Base-by-base conservation (phyloP, 2,888 invertebrate species). In the Chaitophorus viminalis region DNA sequence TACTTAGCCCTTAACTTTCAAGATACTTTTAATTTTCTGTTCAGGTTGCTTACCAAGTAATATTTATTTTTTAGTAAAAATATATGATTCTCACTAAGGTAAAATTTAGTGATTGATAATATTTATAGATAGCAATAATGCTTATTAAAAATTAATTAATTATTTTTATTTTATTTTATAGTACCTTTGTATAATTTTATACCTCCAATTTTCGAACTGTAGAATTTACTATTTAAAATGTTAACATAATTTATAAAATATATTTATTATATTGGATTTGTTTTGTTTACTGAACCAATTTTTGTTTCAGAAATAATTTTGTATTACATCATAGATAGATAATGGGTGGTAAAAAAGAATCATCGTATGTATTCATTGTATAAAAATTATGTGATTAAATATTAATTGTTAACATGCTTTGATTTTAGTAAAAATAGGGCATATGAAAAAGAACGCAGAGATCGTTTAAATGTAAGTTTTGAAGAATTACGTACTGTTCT, bases 401-500 rank as follows among this genome's bases (percentile, higher is more conserved):
- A 65, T 17, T 76, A 18, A 88, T 75, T 25, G 29, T 33, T 36
- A 68, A 14, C 29, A 29, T 39, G 3, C 9, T 89, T 89, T 74
- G 17, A 54, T 74, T 6, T 8, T 88, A 90, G 90, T 46, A 90
- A 90, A 89, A 89, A 90, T 77, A 85, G 90, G 79, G 88, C 90
- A 60, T 91, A 91, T 90, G 91, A 91, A 88, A 90, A 90, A 88
- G 90, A 90, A 54, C 89, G 91, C 11, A 89, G 91, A 83, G 90
- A 91, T 75, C 90, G 90, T 74, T 89, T 91, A 29, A 91, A 91
- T 76, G 90, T 90, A 75, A 90, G 90, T 29, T 92, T 92, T 89
- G 90, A 90, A 78, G 90, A 91, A 83, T 90, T 92, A 82, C 90
- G 90, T 52, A 90, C 90, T 86, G 90, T 91, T 31, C 89, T 92